These are phyloP conservation scores for Goniozus legneri DNA, from an alignment of 1,140 invertebrate genomes.

Conservation along the genomic window DNA sequence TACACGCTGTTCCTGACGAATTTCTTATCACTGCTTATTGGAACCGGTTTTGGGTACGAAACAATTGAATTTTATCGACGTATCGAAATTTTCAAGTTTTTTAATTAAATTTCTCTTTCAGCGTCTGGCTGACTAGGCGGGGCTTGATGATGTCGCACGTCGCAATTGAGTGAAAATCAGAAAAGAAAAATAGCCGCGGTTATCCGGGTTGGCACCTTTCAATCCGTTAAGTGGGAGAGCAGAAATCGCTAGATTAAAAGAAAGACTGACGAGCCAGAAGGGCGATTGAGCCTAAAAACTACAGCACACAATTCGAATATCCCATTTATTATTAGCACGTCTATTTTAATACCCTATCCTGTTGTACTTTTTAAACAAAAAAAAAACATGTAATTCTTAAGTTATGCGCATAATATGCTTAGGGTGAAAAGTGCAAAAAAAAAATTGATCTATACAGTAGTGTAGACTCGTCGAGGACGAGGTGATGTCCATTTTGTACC, in stretches of 20 bases:
- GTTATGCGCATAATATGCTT: conserved; percentile 23
- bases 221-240: conserved; percentile 11
- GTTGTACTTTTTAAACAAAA: conserved; percentile 32
- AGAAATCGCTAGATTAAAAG: conserved; percentile 19
- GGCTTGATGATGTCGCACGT: conserved; percentile 63
- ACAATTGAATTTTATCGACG: background rate
- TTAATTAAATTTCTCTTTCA: conserved; percentile 33
- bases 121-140: conserved; percentile 67
- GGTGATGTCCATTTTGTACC: conserved; percentile 49
- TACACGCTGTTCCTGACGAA: conserved; percentile 89
- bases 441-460: conserved; percentile 15
- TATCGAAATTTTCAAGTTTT: background rate
- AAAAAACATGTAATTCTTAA: conserved; percentile 24
- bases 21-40: conserved; percentile 81
- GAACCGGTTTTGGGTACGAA: conserved; percentile 82
- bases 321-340: conserved; percentile 13
- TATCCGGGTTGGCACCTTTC: conserved; percentile 15
- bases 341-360: conserved; percentile 21
- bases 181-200: background rate
- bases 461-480: conserved; percentile 13
- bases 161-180: conserved; percentile 56
- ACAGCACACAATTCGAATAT: conserved; percentile 23
- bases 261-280: conserved; percentile 43
- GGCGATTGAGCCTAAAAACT: conserved; percentile 32
- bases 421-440: conserved; percentile 18